phyloP scores from a whole-genome alignment of 2,797 vertebrate genomes.

The Sebastes paucispinis region DNA sequence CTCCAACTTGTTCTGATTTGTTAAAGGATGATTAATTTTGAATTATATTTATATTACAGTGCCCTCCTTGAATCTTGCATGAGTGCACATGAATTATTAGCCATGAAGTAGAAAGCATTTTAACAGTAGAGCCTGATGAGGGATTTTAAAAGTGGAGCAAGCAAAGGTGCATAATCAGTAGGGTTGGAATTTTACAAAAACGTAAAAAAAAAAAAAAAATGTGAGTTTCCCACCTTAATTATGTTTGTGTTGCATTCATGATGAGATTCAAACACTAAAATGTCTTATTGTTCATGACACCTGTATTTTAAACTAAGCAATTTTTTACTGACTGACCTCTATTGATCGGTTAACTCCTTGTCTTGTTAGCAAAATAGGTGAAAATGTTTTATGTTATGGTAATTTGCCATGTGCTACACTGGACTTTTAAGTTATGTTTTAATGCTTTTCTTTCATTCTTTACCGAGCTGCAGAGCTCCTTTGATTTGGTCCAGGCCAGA shows the following conservation, averaged over 20 bases:
- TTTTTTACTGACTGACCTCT: background rate
- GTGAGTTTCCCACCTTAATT: background rate
- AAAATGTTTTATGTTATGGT: background rate
- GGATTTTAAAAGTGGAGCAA: background rate
- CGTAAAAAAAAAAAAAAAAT: background rate
- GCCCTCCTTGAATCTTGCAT: background rate
- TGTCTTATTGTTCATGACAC: background rate
- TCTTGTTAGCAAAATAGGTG: background rate
- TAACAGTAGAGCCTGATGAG: background rate
- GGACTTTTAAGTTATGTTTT: background rate
- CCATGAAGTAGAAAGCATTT: background rate
- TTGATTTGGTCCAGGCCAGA: constrained; percentile 98
- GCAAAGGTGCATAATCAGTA: background rate
- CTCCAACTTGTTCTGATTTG: background rate
- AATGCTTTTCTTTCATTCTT: constrained; percentile 17
- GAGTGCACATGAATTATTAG: background rate
- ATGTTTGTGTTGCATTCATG: background rate
- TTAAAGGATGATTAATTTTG: background rate
- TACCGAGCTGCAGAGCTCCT: constrained; percentile 96
- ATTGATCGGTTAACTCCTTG: background rate
- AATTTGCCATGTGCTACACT: background rate
- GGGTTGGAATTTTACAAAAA: background rate
- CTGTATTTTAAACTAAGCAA: background rate
- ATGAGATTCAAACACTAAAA: background rate
- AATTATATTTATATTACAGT: background rate